A percentile compares a stretch with the other conserved stretches of the same genome.
Evolutionary conservation across 2,888 invertebrate genomes (phyloP).

Genomic region (Alloscopus bannaensis): DNA sequence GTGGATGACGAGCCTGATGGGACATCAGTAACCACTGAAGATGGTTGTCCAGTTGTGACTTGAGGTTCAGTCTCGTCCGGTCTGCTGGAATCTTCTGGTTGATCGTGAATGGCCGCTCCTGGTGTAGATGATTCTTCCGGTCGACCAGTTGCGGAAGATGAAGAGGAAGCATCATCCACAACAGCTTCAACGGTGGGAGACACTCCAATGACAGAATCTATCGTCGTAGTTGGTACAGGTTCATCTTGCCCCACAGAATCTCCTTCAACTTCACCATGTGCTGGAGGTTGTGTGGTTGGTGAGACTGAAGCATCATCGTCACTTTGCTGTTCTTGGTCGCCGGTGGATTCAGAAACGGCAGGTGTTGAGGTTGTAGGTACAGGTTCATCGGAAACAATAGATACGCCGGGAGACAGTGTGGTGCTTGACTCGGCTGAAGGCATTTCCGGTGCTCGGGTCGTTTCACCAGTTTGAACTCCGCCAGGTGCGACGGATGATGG

Average conservation of each 20-base stretch:
- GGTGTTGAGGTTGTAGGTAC: not conserved
- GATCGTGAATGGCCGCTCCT: slow-evolving; percentile 9
- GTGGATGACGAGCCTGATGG: slow-evolving; percentile 13
- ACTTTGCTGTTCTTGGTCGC: too few relatives aligned
- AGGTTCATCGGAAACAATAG: not conserved
- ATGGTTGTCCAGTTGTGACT: slow-evolving; percentile 1
- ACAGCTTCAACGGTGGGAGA: not conserved
- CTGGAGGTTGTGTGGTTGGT: slow-evolving; percentile 30
- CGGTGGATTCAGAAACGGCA: too few relatives aligned
- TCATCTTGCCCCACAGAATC: slow-evolving; percentile 24
- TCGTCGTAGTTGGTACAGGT: slow-evolving; percentile 24
- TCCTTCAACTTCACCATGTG: not conserved
- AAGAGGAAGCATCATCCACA: slow-evolving; percentile 14
- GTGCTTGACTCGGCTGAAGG: not conserved
- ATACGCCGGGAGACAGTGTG: slow-evolving; percentile 1
- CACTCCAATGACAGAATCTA: too few relatives aligned
- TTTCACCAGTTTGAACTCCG: too few relatives aligned
- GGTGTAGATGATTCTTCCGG: slow-evolving; percentile 12
- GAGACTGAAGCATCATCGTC: not conserved
- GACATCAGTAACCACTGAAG: slow-evolving; percentile 17
- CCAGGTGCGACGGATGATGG: too few relatives aligned
- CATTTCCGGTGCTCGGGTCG: not conserved
- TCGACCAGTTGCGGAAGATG: slow-evolving; percentile 9
- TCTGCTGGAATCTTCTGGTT: slow-evolving; percentile 5
- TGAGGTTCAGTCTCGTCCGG: not conserved